Evolutionary conservation across 2,113 vertebrate genomes (phyloP), one percentile per base, ranked within the genome.

Genomic region (Phoenicopterus ruber): DNA sequence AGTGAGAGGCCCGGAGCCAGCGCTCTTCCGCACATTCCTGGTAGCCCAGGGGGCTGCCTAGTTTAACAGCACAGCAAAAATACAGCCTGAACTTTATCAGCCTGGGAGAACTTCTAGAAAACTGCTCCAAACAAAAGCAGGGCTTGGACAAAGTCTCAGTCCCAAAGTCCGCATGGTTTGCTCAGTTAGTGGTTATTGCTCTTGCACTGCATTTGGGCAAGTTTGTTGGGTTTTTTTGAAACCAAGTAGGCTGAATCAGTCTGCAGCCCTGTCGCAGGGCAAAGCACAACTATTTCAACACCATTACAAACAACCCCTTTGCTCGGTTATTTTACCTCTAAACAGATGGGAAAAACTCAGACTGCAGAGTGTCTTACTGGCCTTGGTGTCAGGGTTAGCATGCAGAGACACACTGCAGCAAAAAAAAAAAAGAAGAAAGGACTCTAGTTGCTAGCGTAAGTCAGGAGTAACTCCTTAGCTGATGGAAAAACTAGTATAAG

Each of bases 271-370:
- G 20, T 19, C 47, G 10, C 12, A 34, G 59, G 55, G 70, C 82
- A 90, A 78, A 88, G 86, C 88, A 36, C 82, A 92, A 11, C 77
- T 57, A 32, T 92, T 94, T 84, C 88, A 52, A 76, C 86, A 96
- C 65, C 72, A 52, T 4, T 42, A 20, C 72, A 91, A 94, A 93
- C 83, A 84, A n/a, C 20, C 38, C 34, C 73, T 87, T 28, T 69
- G 32, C 71, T 47, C 50, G 15, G n/a, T 61, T 61, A 3, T 65
- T 90, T 85, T 38, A 3, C 21, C 72, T 46, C 28, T 52, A 24
- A 54, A 10, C 4, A 15, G 55, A 52, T 38, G 14, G 34, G 26
- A 42, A 59, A 38, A 74, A 21, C 17, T 89, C 28, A 11, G 0
- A 10, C 15, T 32, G 44, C 66, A 18, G 47, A 46, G 50, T 17